These are phyloP conservation scores for Pseudococcus viburni DNA, from an alignment of 2,888 invertebrate species.

Conservation along the genomic window DNA sequence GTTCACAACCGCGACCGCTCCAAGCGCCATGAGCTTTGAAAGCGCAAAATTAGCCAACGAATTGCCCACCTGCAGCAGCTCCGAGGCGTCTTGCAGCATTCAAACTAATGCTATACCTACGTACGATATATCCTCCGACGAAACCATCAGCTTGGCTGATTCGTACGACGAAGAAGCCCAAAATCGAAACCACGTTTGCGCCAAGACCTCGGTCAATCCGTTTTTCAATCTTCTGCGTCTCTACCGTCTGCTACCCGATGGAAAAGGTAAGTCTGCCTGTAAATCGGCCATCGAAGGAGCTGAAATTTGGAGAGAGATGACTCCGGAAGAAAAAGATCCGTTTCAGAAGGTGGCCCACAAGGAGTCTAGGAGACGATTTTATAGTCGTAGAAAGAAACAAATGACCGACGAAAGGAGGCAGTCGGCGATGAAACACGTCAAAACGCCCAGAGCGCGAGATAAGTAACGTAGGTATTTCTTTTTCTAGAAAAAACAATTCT, in stretches of 20 bases:
- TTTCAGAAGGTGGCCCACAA: constrained; percentile 41
- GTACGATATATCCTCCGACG: not conserved
- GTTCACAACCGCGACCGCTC: not conserved
- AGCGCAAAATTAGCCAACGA: constrained; percentile 8
- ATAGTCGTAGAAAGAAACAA: not conserved
- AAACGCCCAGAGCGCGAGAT: not conserved
- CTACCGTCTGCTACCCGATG: constrained; percentile 31
- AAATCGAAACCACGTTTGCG: constrained; percentile 36
- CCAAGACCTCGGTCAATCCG: constrained; percentile 59
- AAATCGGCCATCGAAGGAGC: constrained; percentile 61
- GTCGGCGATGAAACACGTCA: not conserved
- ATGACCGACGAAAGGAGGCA: not conserved
- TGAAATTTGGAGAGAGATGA: constrained; percentile 60
- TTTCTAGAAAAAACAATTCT: not conserved
- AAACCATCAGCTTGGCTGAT: not conserved
- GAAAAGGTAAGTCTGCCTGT: constrained; percentile 40
- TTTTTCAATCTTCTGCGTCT: constrained; percentile 62
- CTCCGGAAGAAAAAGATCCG: constrained; percentile 50
- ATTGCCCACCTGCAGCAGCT: constrained; percentile 6
- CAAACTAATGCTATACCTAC: not conserved
- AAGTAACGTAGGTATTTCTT: not conserved
- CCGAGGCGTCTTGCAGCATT: not conserved
- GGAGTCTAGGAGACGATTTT: constrained; percentile 46
- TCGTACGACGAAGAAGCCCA: constrained; percentile 30
- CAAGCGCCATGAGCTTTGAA: not conserved